Conservation (phyloP, 2,113 vertebrate species). For the Lamprotornis superbus region DNA sequence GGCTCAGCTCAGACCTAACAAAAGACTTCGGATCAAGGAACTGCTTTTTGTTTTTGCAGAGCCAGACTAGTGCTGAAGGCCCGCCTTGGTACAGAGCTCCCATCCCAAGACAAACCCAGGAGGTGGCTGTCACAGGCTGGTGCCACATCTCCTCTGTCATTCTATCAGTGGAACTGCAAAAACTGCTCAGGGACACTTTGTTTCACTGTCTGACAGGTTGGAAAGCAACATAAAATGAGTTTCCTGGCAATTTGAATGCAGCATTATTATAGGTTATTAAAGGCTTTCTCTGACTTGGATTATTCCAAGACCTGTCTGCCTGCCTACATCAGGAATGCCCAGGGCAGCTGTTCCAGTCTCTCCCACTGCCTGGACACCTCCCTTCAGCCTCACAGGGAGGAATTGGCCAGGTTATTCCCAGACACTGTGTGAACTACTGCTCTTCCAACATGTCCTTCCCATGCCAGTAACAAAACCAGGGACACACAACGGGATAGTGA, state of each 20-base stretch:
- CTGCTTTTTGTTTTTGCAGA: not conserved
- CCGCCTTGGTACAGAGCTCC: not conserved
- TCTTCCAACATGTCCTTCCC: not conserved
- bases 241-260: not conserved
- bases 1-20: not conserved
- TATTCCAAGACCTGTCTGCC: too few relatives aligned
- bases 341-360: accelerated
- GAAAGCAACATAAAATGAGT: not conserved
- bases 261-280: not conserved
- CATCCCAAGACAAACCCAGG: not conserved
- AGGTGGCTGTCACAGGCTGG: not conserved
- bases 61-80: not conserved
- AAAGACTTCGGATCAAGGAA: not conserved
- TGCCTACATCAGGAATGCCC: not conserved
- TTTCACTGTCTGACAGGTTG: not conserved
- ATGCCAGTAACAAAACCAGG: not conserved
- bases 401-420: not conserved
- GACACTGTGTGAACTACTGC: not conserved
- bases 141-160: not conserved
- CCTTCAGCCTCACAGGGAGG: not conserved
- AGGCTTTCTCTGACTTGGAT: not conserved
- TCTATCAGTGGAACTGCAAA: not conserved
- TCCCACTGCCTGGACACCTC: not conserved
- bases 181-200: not conserved
- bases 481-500: not conserved